A percentile compares a stretch with the other conserved stretches of the same genome.
These are phyloP conservation scores for Caiman crocodilus DNA, from an alignment of 2,797 vertebrate genomes.

Conservation along the genomic window DNA sequence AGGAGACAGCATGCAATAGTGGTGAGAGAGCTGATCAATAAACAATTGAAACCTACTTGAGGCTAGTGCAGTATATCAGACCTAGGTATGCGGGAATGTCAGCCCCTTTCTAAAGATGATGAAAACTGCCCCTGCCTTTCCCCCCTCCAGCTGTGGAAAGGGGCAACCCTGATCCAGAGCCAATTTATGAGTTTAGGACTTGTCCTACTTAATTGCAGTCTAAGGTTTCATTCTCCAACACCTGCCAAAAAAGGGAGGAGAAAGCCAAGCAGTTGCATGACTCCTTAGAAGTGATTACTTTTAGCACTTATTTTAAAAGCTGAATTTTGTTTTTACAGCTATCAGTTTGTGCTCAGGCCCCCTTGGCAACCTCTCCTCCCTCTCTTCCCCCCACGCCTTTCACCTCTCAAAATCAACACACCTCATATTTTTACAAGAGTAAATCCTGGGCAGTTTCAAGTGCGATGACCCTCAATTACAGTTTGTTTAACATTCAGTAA, in stretches of 20 bases:
- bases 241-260: not conserved
- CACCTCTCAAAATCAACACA: not conserved
- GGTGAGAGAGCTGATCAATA: not conserved
- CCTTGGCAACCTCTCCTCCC: not conserved
- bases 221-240: not conserved
- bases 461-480: accelerated
- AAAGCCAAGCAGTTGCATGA: not conserved
- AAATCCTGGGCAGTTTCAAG: not conserved
- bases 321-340: not conserved
- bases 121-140: accelerated
- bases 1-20: not conserved
- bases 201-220: not conserved
- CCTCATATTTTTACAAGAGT: not conserved
- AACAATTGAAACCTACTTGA: not conserved
- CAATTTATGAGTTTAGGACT: accelerated
- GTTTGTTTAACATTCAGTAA: not conserved
- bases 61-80: not conserved
- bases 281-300: not conserved
- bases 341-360: not conserved
- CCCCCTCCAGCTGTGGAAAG: not conserved
- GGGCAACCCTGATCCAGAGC: accelerated
- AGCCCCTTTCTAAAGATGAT: not conserved
- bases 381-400: not conserved
- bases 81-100: accelerated
- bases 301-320: not conserved